phyloP scores from a whole-genome alignment of 2,113 vertebrate species.

The Tenebrosternarchus preto region DNA sequence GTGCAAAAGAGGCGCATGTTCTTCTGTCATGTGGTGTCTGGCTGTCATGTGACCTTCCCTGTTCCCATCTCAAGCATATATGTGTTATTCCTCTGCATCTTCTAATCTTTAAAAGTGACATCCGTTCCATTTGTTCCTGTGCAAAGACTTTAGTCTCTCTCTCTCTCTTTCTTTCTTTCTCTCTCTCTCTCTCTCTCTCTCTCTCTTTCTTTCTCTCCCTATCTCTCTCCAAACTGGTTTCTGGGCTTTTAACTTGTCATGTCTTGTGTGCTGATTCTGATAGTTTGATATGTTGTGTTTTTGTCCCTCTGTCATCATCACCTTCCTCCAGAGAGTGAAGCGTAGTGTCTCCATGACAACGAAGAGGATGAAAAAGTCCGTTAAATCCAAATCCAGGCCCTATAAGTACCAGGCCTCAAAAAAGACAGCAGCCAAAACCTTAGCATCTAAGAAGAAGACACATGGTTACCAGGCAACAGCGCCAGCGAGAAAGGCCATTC shows the following conservation, averaged over 20 bases:
- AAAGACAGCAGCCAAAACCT: slow-evolving; percentile 84
- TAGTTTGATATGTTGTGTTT: slow-evolving; percentile 58
- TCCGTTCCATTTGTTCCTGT: slow-evolving; percentile 20
- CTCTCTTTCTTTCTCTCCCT: slow-evolving; percentile 52
- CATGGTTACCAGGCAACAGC: slow-evolving; percentile 82
- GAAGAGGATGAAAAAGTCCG: slow-evolving; percentile 89
- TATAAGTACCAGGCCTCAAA: slow-evolving; percentile 82
- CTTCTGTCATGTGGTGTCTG: slow-evolving; percentile 68
- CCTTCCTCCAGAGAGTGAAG: slow-evolving; percentile 90
- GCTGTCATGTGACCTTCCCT: slow-evolving; percentile 50
- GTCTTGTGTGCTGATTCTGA: slow-evolving; percentile 64
- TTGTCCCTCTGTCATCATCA: slow-evolving; percentile 60
- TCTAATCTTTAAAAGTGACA: neutral
- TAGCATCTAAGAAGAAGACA: slow-evolving; percentile 88
- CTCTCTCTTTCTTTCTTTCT: slow-evolving; percentile 26
- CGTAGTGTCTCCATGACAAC: slow-evolving; percentile 83
- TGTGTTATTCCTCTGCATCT: neutral
- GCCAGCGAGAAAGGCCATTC: slow-evolving; percentile 79
- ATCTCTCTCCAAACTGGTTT: neutral
- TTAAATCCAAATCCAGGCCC: slow-evolving; percentile 85
- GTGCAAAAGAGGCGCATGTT: slow-evolving; percentile 51
- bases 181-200: slow-evolving; percentile 23
- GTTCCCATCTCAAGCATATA: slow-evolving; percentile 15
- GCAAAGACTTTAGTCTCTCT: neutral
- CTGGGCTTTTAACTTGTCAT: slow-evolving; percentile 47